A percentile compares a stretch with the other conserved stretches of the same genome.
phyloP scores from a whole-genome alignment of 2,888 invertebrate species.

The Stenoptilia bipunctidactyla region DNA sequence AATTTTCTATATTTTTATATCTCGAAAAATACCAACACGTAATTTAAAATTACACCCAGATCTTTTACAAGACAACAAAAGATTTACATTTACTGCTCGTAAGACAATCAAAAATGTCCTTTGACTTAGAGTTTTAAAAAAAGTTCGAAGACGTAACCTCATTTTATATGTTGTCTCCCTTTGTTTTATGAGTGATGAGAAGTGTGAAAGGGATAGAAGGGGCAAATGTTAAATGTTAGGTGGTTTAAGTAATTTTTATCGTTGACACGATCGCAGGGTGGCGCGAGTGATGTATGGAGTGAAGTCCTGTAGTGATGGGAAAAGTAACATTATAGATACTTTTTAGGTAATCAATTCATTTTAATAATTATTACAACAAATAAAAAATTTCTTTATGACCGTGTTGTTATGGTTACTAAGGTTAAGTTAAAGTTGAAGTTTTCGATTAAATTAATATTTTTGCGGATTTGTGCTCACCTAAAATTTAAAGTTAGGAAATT shows the following conservation, averaged over 20 bases:
- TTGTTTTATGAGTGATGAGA: conserved; percentile 15
- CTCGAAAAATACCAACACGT: conserved; percentile 44
- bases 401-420: no score
- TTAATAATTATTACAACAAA: no score
- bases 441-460: no score
- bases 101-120: conserved; percentile 16
- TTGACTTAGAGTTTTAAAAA: background rate
- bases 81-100: conserved; percentile 33
- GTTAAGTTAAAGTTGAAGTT: no score
- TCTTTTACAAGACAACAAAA: conserved; percentile 43
- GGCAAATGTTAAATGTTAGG: conserved; percentile 62
- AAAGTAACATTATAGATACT: no score
- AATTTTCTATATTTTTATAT: conserved; percentile 50
- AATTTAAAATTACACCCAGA: conserved; percentile 36
- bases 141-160: no score
- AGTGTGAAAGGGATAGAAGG: conserved; percentile 35
- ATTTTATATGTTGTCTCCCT: conserved; percentile 18
- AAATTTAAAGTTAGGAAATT: no score
- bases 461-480: no score
- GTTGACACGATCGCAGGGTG: conserved; percentile 63
- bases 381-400: no score
- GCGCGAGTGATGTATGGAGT: conserved; percentile 57
- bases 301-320: conserved; percentile 40
- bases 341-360: no score
- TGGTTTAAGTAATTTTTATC: conserved; percentile 71